Conservation (phyloP, 2,797 vertebrate genomes). For the Phyllotis vaccarum region DNA sequence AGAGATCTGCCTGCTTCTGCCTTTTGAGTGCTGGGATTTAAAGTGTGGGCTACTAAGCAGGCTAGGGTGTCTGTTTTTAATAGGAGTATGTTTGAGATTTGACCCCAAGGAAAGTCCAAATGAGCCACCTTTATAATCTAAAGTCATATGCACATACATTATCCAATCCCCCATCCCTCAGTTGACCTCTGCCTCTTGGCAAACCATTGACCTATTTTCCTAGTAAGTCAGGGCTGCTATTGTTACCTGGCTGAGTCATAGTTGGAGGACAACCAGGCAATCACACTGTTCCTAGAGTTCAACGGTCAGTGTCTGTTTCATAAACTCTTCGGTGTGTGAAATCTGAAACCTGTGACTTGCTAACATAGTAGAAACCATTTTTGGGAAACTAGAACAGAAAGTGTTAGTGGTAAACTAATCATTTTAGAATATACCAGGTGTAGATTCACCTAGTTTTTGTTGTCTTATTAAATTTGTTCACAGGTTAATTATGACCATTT, state of each 20-base stretch:
- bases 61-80: slow-evolving; percentile 41
- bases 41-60: background rate
- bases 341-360: slow-evolving; percentile 76
- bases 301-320: slow-evolving; percentile 68
- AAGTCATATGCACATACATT: slow-evolving; percentile 15
- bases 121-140: slow-evolving; percentile 61
- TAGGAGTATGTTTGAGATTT: slow-evolving; percentile 58
- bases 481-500: slow-evolving; percentile 17
- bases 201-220: slow-evolving; percentile 85
- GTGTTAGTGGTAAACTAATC: background rate
- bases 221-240: slow-evolving; percentile 79
- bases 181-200: slow-evolving; percentile 85
- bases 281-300: slow-evolving; percentile 81
- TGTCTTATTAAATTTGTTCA: slow-evolving; percentile 44
- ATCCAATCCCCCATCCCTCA: slow-evolving; percentile 7
- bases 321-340: slow-evolving; percentile 80
- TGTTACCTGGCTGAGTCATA: slow-evolving; percentile 81
- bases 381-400: background rate
- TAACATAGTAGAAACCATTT: slow-evolving; percentile 64
- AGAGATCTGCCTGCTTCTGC: background rate
- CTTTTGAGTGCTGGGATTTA: background rate
- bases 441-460: background rate
- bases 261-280: slow-evolving; percentile 75
- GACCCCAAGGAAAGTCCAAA: slow-evolving; percentile 77
- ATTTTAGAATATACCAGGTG: background rate